A percentile compares a stretch with the other conserved stretches of the same genome.
phyloP scores from a whole-genome alignment of 64 coral and sea anemone species.

The Porites australiensis region DNA sequence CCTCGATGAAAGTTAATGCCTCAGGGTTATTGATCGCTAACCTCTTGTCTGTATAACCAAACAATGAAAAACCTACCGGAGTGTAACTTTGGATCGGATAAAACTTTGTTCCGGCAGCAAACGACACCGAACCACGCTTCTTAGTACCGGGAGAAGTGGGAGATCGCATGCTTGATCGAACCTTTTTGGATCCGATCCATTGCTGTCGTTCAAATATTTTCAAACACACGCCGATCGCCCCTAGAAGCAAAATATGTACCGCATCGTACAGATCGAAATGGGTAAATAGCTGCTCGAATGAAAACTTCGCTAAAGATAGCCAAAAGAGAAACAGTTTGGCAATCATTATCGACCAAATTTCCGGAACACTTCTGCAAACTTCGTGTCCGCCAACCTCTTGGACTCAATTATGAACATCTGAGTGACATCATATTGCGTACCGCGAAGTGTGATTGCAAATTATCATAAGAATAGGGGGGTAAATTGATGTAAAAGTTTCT shows the following conservation, averaged over 20 bases:
- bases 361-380: not conserved
- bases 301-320: slow-evolving; percentile 13
- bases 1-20: slow-evolving; percentile 20
- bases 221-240: slow-evolving; percentile 72
- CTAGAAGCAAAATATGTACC: slow-evolving; percentile 70
- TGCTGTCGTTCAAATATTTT: slow-evolving; percentile 15
- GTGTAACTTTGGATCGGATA: slow-evolving; percentile 34
- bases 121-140: slow-evolving; percentile 68
- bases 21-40: not conserved
- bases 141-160: slow-evolving; percentile 26
- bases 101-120: slow-evolving; percentile 93
- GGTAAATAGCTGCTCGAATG: slow-evolving; percentile 28
- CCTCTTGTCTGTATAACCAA: not conserved
- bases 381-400: not conserved
- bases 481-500: not conserved
- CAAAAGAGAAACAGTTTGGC: slow-evolving; percentile 26
- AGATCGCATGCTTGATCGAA: slow-evolving; percentile 76
- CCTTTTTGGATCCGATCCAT: slow-evolving; percentile 29
- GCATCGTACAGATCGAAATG: slow-evolving; percentile 72
- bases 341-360: slow-evolving; percentile 28
- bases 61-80: slow-evolving; percentile 30
- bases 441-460: not conserved
- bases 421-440: slow-evolving; percentile 10
- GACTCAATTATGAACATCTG: not conserved
- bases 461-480: slow-evolving; percentile 15